Conservation (phyloP, 1,140 invertebrate species). For the Drosophila insularis region DNA sequence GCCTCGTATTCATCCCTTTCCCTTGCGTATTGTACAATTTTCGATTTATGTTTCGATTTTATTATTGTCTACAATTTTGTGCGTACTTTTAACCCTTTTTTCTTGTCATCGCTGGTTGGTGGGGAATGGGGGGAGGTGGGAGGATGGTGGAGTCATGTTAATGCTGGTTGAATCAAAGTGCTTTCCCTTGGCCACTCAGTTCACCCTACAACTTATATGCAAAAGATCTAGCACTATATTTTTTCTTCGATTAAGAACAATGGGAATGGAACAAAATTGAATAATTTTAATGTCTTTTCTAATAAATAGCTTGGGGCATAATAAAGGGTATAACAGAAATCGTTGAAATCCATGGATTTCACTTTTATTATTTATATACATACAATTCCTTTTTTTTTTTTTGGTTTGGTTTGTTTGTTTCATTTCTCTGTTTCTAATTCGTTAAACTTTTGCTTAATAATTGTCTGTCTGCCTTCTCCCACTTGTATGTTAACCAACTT, state of each 20-base stretch:
- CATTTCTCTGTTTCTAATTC: constrained; percentile 71
- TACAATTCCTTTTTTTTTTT: neutral
- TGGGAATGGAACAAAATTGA: no score
- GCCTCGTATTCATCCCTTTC: constrained; percentile 31
- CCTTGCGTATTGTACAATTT: constrained; percentile 72
- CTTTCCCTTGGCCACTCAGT: neutral
- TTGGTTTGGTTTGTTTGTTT: neutral
- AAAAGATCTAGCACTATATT: no score
- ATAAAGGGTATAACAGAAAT: neutral
- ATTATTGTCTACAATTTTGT: constrained; percentile 67
- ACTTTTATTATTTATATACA: neutral
- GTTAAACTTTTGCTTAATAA: constrained; percentile 80
- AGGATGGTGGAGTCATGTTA: no score
- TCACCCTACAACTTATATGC: neutral
- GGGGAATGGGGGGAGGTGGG: no score
- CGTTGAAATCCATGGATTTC: neutral
- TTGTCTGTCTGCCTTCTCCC: constrained; percentile 55
- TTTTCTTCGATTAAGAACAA: no score
- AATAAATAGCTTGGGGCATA: no score
- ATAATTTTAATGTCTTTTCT: no score
- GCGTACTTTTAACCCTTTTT: constrained; percentile 27
- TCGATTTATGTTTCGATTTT: constrained; percentile 80
- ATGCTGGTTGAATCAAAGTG: constrained; percentile 11
- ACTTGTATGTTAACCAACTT: constrained; percentile 26
- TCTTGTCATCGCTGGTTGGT: neutral